Evolutionary conservation across 2,888 invertebrate genomes (phyloP).

Genomic region (Rhingia campestris): DNA sequence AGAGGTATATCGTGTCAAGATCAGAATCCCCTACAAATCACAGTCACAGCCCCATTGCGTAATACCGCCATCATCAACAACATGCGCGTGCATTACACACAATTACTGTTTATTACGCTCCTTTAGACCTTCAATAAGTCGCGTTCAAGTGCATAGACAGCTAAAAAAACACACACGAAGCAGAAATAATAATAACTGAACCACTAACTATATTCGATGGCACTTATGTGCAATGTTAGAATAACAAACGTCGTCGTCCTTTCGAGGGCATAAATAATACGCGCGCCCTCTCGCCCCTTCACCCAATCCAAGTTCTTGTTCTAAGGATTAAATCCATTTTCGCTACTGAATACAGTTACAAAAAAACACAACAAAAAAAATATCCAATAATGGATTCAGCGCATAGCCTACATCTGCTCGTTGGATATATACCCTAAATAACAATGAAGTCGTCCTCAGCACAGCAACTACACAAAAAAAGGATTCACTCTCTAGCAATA

Average conservation of each 20-base stretch:
- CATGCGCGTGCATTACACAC: constrained; percentile 41
- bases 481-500: constrained; percentile 66
- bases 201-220: constrained; percentile 69
- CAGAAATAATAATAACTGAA: constrained; percentile 58
- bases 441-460: constrained; percentile 67
- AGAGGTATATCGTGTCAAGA: no score
- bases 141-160: constrained; percentile 42
- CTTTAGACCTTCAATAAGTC: constrained; percentile 41
- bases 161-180: neutral
- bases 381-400: constrained; percentile 57
- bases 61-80: neutral
- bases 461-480: constrained; percentile 26
- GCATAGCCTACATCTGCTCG: constrained; percentile 69
- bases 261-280: constrained; percentile 62
- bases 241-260: constrained; percentile 52
- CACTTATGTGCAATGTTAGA: constrained; percentile 56
- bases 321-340: constrained; percentile 63
- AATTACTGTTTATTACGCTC: constrained; percentile 63
- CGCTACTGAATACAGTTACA: constrained; percentile 15
- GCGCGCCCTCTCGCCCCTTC: constrained; percentile 8
- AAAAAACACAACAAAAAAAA: constrained; percentile 15
- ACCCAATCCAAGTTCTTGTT: neutral
- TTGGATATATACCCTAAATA: constrained; percentile 70
- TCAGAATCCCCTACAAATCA: no score
- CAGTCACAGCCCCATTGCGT: neutral